Evolutionary conservation across 2,797 vertebrate species (phyloP), one percentile per base, ranked within the genome.

Genomic region (Oreochromis grahami): DNA sequence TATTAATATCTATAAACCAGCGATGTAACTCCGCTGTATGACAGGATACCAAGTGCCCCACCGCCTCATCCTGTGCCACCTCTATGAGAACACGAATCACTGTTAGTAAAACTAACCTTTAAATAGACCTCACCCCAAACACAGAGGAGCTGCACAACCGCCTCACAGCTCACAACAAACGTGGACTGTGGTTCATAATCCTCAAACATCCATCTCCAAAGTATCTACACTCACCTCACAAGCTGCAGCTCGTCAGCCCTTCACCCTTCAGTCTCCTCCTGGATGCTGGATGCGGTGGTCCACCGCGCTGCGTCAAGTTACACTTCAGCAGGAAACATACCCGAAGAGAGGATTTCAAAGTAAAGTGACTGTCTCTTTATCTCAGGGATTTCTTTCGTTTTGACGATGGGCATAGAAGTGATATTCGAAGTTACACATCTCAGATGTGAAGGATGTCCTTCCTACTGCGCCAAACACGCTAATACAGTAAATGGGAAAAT

Each of bases 201-300:
- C 60, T 41, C n/a, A 5, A 14, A 65, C 36, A 70, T 11, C 38
- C 58, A 63, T 34, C 8, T 21, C 17, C 19, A 55, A 17, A 41
- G 38, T 0, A 26, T 15, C 34, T 1, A 17, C 26, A 60, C 77
- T 60, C 77, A 34, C 77, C 41, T 29, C 38, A 11, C 14, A 29
- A 12, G 41, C 0, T 29, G 68, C 41, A 29, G 68, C 24, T 29
- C 19, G 10, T 7, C 68, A 48, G 65, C 24, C 24, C 10, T 24
- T 21, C 7, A 6, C 36, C 6, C 63, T 24, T 24, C 68, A 48
- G 68, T 29, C 68, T 72, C 41, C 68, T 48, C 68, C 68, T 43
- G 65, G 72, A 63, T 56, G 81, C 81, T 77, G 34, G 60, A 52
- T 51, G 74, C 74, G 70, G 17, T 32, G 50, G 51, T 34, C 56